A percentile compares a stretch with the other conserved stretches of the same genome.
phyloP scores from a whole-genome alignment of 2,797 vertebrate species.

The Antennarius maculatus region DNA sequence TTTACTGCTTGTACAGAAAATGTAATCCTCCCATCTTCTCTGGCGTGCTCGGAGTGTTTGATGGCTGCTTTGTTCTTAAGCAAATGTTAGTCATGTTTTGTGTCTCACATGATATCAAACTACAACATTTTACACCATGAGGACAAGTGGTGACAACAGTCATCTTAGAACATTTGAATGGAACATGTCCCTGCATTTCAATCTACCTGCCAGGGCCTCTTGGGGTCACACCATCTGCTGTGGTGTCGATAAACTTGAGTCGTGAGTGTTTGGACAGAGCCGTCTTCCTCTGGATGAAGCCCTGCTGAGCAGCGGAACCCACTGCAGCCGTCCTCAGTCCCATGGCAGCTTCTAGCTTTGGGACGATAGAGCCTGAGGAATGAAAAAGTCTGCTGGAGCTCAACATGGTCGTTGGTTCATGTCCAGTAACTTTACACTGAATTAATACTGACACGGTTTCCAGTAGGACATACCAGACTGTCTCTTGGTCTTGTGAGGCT shows the following conservation, averaged over 20 bases:
- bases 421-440: neutral
- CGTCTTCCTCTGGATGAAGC: slow-evolving; percentile 80
- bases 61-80: too few relatives aligned
- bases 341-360: slow-evolving; percentile 94
- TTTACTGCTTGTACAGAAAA: too few relatives aligned
- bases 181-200: too few relatives aligned
- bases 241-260: slow-evolving; percentile 58
- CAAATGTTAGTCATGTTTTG: too few relatives aligned
- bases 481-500: slow-evolving; percentile 85
- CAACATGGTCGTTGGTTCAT: neutral
- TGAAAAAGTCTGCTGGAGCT: neutral
- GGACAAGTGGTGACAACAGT: too few relatives aligned
- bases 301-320: slow-evolving; percentile 48
- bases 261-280: slow-evolving; percentile 80
- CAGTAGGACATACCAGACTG: slow-evolving; percentile 70
- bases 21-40: too few relatives aligned
- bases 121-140: too few relatives aligned
- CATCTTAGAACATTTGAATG: too few relatives aligned
- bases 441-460: too few relatives aligned
- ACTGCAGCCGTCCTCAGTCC: slow-evolving; percentile 66
- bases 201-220: slow-evolving; percentile 74
- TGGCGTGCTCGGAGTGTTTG: too few relatives aligned
- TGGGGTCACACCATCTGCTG: slow-evolving; percentile 50
- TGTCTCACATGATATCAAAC: too few relatives aligned
- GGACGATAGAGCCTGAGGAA: slow-evolving; percentile 89